These are phyloP conservation scores for Tangara arthus DNA, from an alignment of 2,797 vertebrate genomes.

Conservation along the genomic window DNA sequence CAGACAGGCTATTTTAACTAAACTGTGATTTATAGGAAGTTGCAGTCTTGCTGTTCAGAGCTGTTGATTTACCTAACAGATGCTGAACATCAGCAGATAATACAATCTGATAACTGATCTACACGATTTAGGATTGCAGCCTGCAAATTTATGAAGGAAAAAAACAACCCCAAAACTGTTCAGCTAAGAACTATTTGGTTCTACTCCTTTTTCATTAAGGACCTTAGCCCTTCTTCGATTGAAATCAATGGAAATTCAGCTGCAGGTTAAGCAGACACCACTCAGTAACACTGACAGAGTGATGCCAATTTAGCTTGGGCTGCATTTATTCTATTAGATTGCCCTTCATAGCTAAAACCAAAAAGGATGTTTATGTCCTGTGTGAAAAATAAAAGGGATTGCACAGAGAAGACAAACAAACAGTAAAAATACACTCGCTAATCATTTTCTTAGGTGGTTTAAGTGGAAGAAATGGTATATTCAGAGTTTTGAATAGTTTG, in stretches of 20 bases:
- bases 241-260: slow-evolving; percentile 52
- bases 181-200: slow-evolving; percentile 2
- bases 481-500: not conserved
- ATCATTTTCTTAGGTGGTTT: not conserved
- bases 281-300: not conserved
- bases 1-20: not conserved
- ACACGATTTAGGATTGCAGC: not conserved
- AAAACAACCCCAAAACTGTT: not conserved
- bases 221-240: slow-evolving; percentile 30
- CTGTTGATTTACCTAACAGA: slow-evolving; percentile 22
- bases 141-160: slow-evolving; percentile 11
- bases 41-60: not conserved
- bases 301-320: not conserved
- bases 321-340: not conserved
- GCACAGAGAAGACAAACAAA: not conserved
- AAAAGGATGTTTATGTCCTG: not conserved
- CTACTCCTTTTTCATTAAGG: slow-evolving; percentile 42
- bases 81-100: not conserved
- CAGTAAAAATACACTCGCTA: not conserved
- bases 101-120: not conserved
- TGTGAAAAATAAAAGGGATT: not conserved
- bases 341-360: not conserved
- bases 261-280: slow-evolving; percentile 5
- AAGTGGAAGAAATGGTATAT: not conserved
- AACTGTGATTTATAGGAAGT: not conserved